Conservation (phyloP, 2,113 vertebrate species). For the Ictalurus furcatus region DNA sequence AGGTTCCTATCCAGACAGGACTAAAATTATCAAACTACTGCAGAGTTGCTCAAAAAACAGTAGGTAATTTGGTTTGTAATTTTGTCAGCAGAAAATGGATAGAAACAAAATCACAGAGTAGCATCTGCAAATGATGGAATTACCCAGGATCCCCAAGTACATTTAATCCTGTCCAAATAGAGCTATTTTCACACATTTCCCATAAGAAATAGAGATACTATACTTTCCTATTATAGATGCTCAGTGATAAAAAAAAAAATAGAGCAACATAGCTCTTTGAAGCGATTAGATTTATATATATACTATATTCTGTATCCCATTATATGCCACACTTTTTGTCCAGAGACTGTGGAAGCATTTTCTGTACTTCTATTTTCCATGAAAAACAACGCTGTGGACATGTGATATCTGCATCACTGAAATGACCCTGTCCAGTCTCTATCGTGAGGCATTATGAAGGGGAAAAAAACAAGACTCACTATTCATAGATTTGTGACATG, state of each 20-base stretch:
- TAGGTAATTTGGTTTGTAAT: neutral
- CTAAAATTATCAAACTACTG: neutral
- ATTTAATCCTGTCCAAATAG: neutral
- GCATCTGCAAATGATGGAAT: constrained; percentile 8
- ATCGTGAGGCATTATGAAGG: constrained; percentile 42
- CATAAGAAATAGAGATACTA: constrained; percentile 23
- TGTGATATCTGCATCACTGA: constrained; percentile 32
- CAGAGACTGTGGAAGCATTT: neutral
- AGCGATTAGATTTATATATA: neutral
- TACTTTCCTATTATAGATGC: constrained; percentile 20
- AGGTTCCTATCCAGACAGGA: neutral
- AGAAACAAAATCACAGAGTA: neutral
- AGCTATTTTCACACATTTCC: constrained; percentile 21
- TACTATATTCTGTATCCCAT: neutral
- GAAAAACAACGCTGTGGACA: neutral
- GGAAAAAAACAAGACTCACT: constrained; percentile 47
- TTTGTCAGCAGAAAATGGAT: neutral
- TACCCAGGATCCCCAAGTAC: neutral
- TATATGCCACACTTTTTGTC: neutral
- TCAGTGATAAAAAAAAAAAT: neutral
- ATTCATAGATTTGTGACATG: constrained; percentile 48
- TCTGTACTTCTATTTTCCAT: neutral
- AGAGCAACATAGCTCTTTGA: neutral
- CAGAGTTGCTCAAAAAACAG: constrained; percentile 31
- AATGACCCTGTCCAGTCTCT: constrained; percentile 11